Conservation (phyloP, 2,113 vertebrate species). For the Glareola pratincola region DNA sequence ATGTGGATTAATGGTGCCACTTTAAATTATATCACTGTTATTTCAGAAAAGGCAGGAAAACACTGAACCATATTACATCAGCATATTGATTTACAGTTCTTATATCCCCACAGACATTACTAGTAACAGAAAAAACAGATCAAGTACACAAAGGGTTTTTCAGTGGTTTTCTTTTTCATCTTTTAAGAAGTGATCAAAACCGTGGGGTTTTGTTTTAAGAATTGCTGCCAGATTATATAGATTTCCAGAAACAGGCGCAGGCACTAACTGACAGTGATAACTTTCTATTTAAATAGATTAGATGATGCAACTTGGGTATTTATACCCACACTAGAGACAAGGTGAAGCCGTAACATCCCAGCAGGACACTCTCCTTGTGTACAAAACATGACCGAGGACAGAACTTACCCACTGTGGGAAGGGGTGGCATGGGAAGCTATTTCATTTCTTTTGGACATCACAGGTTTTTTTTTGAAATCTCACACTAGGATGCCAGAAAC, state of each 20-base stretch:
- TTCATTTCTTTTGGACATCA: neutral
- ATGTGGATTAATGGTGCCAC: slow-evolving; percentile 3
- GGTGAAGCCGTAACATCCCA: neutral
- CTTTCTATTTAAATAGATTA: neutral
- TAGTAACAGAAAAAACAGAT: neutral
- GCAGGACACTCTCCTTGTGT: neutral
- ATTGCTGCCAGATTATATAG: neutral
- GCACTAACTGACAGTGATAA: neutral
- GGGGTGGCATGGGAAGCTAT: neutral
- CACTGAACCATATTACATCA: neutral
- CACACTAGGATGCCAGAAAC: neutral
- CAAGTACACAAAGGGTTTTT: neutral
- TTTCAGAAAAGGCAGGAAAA: slow-evolving; percentile 29
- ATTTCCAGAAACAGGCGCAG: neutral
- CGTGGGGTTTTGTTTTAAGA: neutral
- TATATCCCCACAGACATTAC: neutral
- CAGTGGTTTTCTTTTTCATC: fast-evolving
- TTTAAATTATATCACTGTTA: slow-evolving; percentile 6
- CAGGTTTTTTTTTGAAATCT: neutral
- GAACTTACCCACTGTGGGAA: neutral
- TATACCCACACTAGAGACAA: neutral
- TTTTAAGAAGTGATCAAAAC: neutral
- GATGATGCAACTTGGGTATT: neutral
- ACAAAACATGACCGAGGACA: neutral
- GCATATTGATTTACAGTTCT: neutral